These are phyloP conservation scores for Antechinus stuartii DNA, from an alignment of 2,113 vertebrate species.

Conservation along the genomic window DNA sequence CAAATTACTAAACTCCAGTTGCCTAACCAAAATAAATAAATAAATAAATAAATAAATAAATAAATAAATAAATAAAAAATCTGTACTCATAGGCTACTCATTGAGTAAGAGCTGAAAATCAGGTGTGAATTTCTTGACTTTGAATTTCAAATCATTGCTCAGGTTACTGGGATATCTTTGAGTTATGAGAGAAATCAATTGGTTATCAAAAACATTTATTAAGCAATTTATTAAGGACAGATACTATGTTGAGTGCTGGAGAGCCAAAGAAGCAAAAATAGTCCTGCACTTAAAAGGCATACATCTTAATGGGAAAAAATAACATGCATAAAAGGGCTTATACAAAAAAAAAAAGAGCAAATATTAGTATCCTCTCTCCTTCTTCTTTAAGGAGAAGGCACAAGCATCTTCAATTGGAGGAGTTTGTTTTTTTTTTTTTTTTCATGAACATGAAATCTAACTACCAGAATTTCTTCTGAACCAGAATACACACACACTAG, in stretches of 20 bases:
- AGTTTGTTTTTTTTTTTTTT: neutral
- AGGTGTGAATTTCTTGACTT: neutral
- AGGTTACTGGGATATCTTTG: neutral
- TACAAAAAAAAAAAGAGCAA: neutral
- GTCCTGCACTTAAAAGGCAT: neutral
- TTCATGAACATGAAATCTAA: neutral
- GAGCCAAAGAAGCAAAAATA: neutral
- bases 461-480: neutral
- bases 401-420: neutral
- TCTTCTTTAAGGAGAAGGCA: neutral
- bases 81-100: neutral
- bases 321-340: neutral
- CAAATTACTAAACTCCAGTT: too few relatives aligned
- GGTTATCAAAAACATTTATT: neutral
- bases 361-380: neutral
- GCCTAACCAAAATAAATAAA: too few relatives aligned
- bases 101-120: slow-evolving; percentile 15
- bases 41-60: too few relatives aligned
- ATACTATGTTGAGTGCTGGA: neutral
- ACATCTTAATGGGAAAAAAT: neutral
- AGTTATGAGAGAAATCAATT: neutral
- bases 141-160: neutral
- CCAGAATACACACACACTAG: neutral
- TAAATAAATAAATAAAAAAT: neutral
- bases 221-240: neutral